Evolutionary conservation across 2,797 vertebrate genomes (phyloP), one percentile per base, ranked within the genome.

Genomic region (Oreochromis grahami): DNA sequence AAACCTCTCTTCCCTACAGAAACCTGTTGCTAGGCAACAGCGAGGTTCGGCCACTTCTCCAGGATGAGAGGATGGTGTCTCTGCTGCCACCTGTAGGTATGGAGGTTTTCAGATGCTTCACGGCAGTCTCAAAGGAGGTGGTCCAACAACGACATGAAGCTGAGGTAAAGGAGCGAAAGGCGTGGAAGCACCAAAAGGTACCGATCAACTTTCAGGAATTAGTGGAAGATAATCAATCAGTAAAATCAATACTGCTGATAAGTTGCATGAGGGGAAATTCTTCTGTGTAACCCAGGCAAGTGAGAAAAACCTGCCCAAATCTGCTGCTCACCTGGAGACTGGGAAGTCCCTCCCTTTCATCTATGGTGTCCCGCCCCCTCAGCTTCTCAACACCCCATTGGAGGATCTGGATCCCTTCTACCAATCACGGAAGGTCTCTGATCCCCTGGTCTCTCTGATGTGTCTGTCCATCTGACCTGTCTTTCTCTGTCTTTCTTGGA

Each of bases 361-460:
- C 88, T 99, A 96, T 0, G 98, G 98, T 10, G 97, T 97, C 41
- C 96, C 97, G 0, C 96, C 97, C 0, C 82, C 90, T 0, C 96
- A 98, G 26, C 91, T 98, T 41, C 89, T 98, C 0, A 97, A 96
- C 82, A 95, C 93, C 2, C 97, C 98, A 2, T 79, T 99, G 89
- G 98, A 99, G 87, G 98, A 99, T 24, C 91, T 99, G 89, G 98
- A 99, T 81, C 97, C 97, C 4, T 98, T 95, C 95, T 98, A 98
- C 94, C 94, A 94, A 48, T 94, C 97, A 90, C 95, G 98, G 88
- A 97, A 98, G 97, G 98, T 98, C 19, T 38, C 38, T 38, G 38
- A 38, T 38, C 82, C 55, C 55, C 19, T 38, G 38, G 38, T 11
- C 38, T 38, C 38, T 38, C 38, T 11, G 10, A 34, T 4, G 14